A percentile compares a stretch with the other conserved stretches of the same genome.
phyloP scores from a whole-genome alignment of 2,113 vertebrate species.

The Bufo gargarizans region DNA sequence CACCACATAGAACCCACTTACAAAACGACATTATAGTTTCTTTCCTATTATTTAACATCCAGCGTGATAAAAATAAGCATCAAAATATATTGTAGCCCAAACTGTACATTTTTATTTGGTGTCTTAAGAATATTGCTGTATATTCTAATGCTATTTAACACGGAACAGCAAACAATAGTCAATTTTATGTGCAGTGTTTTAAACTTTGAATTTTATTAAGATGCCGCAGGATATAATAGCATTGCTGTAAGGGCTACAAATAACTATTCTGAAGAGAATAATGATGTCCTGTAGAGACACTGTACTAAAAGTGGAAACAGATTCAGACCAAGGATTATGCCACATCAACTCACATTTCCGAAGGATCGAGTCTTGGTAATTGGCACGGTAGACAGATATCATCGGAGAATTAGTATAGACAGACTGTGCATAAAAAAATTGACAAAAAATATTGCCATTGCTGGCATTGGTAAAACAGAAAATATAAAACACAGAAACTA shows the following conservation, averaged over 20 bases:
- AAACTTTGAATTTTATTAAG: conserved; percentile 16
- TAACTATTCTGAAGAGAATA: conserved; percentile 4
- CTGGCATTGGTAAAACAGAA: neutral
- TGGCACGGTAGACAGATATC: conserved; percentile 29
- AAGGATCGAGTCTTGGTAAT: neutral
- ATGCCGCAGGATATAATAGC: neutral
- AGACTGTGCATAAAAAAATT: neutral
- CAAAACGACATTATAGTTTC: neutral
- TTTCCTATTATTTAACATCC: neutral
- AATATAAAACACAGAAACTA: neutral
- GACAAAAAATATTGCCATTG: conserved; percentile 52
- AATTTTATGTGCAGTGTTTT: neutral
- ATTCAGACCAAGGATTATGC: conserved; percentile 13
- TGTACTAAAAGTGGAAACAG: conserved; percentile 3
- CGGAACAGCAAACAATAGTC: neutral
- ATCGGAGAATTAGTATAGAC: conserved; percentile 26
- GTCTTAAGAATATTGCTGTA: neutral
- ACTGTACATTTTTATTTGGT: neutral
- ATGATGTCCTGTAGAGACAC: conserved; percentile 34
- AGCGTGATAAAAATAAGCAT: neutral
- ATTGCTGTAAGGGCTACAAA: neutral
- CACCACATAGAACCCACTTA: neutral
- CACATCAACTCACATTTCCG: conserved; percentile 10
- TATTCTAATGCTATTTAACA: neutral
- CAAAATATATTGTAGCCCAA: neutral